These are phyloP conservation scores for silkworm (Bombyx mori) DNA, from an alignment of 1,140 invertebrate species.

Conservation along the genomic window ASM3026992v2 NC_085121.1:12778501-12779000, in stretches of 20 bases:
- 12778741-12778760: neutral
- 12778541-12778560: constrained; percentile 85
- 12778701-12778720: constrained; percentile 81
- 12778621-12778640: constrained; percentile 93
- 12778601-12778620: constrained; percentile 83
- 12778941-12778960: too few relatives aligned
- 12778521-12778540: constrained; percentile 90
- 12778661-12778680: constrained; percentile 95
- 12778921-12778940: too few relatives aligned
- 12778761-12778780: neutral
- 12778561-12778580: constrained; percentile 98
- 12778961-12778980: too few relatives aligned
- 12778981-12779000: too few relatives aligned
- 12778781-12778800: too few relatives aligned
- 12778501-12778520: constrained; percentile 74
- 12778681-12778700: constrained; percentile 91
- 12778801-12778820: too few relatives aligned
- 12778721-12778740: constrained; percentile 47
- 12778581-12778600: constrained; percentile 90
- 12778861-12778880: too few relatives aligned
- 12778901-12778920: too few relatives aligned
- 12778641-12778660: constrained; percentile 94
- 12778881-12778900: too few relatives aligned
- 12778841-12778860: too few relatives aligned
- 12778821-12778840: too few relatives aligned